A percentile compares a stretch with the other conserved stretches of the same genome.
Evolutionary conservation across 2,888 invertebrate species (phyloP).

Genomic region (Spatulosminthurus flaviceps): DNA sequence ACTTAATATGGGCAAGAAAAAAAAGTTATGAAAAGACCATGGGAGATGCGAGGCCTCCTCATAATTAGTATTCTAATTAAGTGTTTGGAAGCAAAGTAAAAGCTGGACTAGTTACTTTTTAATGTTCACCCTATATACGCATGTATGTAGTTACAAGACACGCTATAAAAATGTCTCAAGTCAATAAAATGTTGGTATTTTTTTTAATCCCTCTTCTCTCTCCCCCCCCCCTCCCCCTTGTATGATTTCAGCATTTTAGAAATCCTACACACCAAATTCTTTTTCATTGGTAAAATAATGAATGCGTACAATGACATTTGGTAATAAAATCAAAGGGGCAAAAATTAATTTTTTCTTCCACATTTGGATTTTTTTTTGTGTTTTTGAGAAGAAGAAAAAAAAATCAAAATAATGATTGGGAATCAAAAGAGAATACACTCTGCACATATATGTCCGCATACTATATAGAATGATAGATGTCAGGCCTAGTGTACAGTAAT

Average conservation of each 20-base stretch:
- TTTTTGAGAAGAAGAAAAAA: slow-evolving; percentile 3
- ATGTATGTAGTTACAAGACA: no score
- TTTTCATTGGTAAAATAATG: neutral
- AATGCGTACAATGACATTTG: neutral
- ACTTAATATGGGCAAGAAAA: no score
- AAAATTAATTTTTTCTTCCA: neutral
- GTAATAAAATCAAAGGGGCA: neutral
- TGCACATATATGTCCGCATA: no score
- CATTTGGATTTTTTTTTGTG: neutral
- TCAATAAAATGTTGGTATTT: slow-evolving; percentile 28
- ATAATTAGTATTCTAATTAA: slow-evolving; percentile 39
- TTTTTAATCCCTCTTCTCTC: no score
- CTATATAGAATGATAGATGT: no score
- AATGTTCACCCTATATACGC: slow-evolving; percentile 11
- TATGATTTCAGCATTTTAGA: neutral
- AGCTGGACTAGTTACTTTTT: slow-evolving; percentile 31
- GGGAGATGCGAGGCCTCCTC: slow-evolving; percentile 21
- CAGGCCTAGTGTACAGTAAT: no score
- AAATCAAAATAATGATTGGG: neutral
- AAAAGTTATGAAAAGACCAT: slow-evolving; percentile 30
- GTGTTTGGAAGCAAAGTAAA: slow-evolving; percentile 37
- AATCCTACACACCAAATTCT: neutral
- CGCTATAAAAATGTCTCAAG: slow-evolving; percentile 28
- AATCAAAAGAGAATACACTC: no score
- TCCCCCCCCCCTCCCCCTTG: no score